Evolutionary conservation across 2,888 invertebrate species (phyloP), one percentile per base, ranked within the genome.

Genomic region (Homarus gammarus): DNA sequence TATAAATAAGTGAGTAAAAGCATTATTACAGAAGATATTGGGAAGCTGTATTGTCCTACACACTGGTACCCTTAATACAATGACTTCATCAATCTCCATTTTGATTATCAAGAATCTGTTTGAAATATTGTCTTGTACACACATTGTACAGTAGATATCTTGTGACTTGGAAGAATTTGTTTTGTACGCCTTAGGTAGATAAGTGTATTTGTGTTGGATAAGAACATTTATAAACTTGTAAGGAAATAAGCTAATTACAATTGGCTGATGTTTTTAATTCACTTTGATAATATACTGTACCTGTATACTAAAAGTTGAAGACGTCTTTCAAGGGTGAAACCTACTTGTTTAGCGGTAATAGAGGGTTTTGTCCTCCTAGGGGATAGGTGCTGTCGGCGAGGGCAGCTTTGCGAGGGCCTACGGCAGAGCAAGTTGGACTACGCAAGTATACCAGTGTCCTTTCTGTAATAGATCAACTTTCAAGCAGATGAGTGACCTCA

Each of bases 401-500:
- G 78, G 49, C 78, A 79, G 44, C 86, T 79, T 78, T 75, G 33
- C 40, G 49, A 68, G 87, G 82, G 81, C 27, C 87, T 87, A 75
- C 87, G 73, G 73, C 82, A 22, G 81, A 40, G 73, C 64, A 22
- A 75, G 82, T 27, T 87, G 87, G 87, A 82, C 87, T 36, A 61
- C 72, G 51, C 87, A 87, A 82, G 87, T 87, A 38, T 87, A 72
- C 87, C 72, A 86, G 75, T 91, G 91, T 82, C 91, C 89, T 18
- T 87, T 87, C 78, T 91, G 91, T 77, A 87, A 87, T 82, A 87
- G 90, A 44, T 87, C 87, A 15, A 91, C 91, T 81, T 91, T 91
- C 91, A 87, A 90, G 61, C 91, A 91, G 75, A 90, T 90, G 78
- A 91, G 91, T 75, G 91, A 91, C 61, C 84, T 91, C 77, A 91